Conservation (phyloP, 2,113 vertebrate genomes). For the Rhynchomys soricoides region DNA sequence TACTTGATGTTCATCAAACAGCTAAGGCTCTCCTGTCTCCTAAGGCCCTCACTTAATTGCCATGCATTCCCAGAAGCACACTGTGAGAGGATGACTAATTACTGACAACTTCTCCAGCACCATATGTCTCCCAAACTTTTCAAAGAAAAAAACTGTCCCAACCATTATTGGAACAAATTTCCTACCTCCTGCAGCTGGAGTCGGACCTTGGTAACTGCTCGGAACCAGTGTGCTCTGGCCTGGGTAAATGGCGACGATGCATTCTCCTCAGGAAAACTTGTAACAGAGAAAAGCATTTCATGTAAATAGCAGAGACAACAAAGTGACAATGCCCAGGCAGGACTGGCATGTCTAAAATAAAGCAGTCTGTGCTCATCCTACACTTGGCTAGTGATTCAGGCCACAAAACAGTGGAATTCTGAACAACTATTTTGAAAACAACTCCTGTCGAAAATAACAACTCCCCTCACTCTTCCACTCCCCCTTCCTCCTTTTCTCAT, state of each 20-base stretch:
- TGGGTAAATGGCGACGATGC: slow-evolving; percentile 90
- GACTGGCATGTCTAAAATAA: slow-evolving; percentile 60
- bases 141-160: slow-evolving; percentile 64
- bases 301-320: slow-evolving; percentile 61
- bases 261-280: slow-evolving; percentile 83
- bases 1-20: slow-evolving; percentile 51
- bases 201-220: slow-evolving; percentile 96
- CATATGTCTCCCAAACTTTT: slow-evolving; percentile 66
- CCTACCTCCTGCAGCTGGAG: slow-evolving; percentile 96
- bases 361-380: slow-evolving; percentile 53
- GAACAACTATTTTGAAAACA: slow-evolving; percentile 57
- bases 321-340: slow-evolving; percentile 24
- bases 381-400: slow-evolving; percentile 52
- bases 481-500: background rate
- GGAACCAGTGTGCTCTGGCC: slow-evolving; percentile 94
- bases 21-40: slow-evolving; percentile 19
- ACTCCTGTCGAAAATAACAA: slow-evolving; percentile 55
- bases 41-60: slow-evolving; percentile 47
- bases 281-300: slow-evolving; percentile 66
- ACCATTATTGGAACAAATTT: slow-evolving; percentile 60
- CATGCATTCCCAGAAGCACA: slow-evolving; percentile 59
- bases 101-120: slow-evolving; percentile 59
- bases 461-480: slow-evolving; percentile 52
- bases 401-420: slow-evolving; percentile 48
- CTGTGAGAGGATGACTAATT: slow-evolving; percentile 68